Percentiles rank a stretch among this genome's conserved stretches.
Conservation (phyloP, 1,140 invertebrate genomes). For the Drosophila nebulosa region DNA sequence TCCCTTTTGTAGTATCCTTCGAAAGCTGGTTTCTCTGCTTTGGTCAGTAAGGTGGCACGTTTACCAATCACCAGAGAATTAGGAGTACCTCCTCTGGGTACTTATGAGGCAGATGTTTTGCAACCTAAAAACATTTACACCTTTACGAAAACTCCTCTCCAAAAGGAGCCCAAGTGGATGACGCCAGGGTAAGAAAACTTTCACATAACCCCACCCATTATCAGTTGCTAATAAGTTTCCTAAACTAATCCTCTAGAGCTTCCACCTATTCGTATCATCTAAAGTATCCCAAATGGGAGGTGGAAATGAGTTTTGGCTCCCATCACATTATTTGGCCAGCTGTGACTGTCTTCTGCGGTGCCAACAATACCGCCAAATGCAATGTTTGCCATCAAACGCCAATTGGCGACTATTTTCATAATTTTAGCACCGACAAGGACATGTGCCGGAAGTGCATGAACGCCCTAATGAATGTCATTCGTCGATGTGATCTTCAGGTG, state of each 20-base stretch:
- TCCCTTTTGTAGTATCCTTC: constrained; percentile 61
- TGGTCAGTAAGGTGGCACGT: constrained; percentile 63
- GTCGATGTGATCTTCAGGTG: constrained; percentile 47
- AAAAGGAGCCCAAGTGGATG: constrained; percentile 33
- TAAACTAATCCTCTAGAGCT: constrained; percentile 26
- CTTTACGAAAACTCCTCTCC: constrained; percentile 30
- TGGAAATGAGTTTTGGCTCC: constrained; percentile 54
- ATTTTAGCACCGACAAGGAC: constrained; percentile 62
- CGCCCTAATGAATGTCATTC: constrained; percentile 25
- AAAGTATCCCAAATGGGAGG: constrained; percentile 29
- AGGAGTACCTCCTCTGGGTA: constrained; percentile 46
- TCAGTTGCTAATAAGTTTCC: neutral
- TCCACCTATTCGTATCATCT: constrained; percentile 54
- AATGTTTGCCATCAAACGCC: constrained; percentile 41
- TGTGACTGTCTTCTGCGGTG: constrained; percentile 57
- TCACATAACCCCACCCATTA: neutral
- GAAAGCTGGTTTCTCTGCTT: constrained; percentile 57
- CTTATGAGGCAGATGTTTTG: constrained; percentile 35
- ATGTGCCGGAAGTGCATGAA: constrained; percentile 66
- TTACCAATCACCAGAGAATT: constrained; percentile 19
- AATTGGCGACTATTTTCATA: constrained; percentile 66
- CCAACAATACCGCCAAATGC: constrained; percentile 37
- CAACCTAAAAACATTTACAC: constrained; percentile 27
- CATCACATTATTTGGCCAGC: constrained; percentile 54
- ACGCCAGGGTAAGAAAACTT: constrained; percentile 55